Evolutionary conservation across 2,888 invertebrate genomes (phyloP), one percentile per base, ranked within the genome.

Genomic region (Keiferia lycopersicella): DNA sequence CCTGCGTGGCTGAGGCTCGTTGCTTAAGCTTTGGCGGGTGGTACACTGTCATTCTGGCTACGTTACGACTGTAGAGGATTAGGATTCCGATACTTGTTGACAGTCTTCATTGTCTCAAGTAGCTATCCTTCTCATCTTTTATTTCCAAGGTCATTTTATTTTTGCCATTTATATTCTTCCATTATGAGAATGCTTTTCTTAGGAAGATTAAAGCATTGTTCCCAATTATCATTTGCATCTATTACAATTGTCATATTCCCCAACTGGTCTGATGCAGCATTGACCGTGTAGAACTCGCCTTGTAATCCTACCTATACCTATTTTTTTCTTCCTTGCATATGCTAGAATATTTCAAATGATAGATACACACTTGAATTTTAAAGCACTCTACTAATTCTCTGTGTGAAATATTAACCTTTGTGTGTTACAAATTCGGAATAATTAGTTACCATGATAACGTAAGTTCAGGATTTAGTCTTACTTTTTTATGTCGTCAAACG

Each of bases 31-130:
- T 56, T 6, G 34, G 56, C 34, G 30, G 30, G 16, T 34, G 56
- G 26, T 53, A 53, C 53, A 26, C 56, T 30, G 30, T 56, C 56
- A 51, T 22, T 51, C 51, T 51, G 18, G 51, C 51, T 16, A 26
- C 56, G 16, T 10, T 16, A n/a, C 4, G 45, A 45, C 45, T n/a
- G 45, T 45, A 45, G 45, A 45, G 45, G 11, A 41, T 41, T 34
- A 34, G 10, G 34, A 34, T 34, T 34, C 3, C 45, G n/a, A n/a
- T 45, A 45, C 45, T 45, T 45, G 45, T 45, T 45, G 45, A 45
- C 45, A 45, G 45, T 45, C 45, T 45, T 45, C 45, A 45, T 4
- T 6, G 45, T 16, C 41, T 14, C 41, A 41, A 3, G 41, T 11
- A 7, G n/a, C 45, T 45, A n/a, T 45, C n/a, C n/a, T 4, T 45